Conservation (phyloP, 2,797 vertebrate genomes). For the Oreochromis mossambicus region DNA sequence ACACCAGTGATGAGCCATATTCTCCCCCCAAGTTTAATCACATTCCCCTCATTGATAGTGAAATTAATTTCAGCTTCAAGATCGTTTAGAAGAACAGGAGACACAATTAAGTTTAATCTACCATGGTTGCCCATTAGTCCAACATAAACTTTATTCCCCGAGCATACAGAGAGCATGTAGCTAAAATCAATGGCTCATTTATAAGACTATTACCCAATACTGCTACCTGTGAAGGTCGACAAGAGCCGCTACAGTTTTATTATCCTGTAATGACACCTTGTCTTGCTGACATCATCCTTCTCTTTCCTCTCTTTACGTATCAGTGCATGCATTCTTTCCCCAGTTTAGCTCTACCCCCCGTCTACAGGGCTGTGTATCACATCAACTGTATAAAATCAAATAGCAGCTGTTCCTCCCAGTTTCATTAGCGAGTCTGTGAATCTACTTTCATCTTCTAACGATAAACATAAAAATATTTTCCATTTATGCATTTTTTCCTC, state of each 20-base stretch:
- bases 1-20: neutral
- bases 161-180: neutral
- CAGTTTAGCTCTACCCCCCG: neutral
- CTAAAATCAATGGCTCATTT: slow-evolving; percentile 17
- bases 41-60: neutral
- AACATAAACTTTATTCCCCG: neutral
- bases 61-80: neutral
- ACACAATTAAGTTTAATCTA: slow-evolving; percentile 16
- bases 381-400: neutral
- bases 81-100: neutral
- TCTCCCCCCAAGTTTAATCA: neutral
- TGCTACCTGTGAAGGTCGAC: neutral
- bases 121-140: neutral
- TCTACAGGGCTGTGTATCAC: neutral
- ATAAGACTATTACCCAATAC: slow-evolving; percentile 18
- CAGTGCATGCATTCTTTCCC: neutral
- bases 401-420: neutral
- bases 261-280: neutral
- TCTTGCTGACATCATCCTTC: neutral
- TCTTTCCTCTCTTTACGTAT: neutral
- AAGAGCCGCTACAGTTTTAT: neutral
- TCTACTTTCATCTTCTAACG: neutral
- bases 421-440: neutral
- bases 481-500: neutral
- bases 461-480: neutral